Percentiles rank a stretch among this genome's conserved stretches.
phyloP scores from a whole-genome alignment of 2,797 vertebrate species.

The Sciurus carolinensis region DNA sequence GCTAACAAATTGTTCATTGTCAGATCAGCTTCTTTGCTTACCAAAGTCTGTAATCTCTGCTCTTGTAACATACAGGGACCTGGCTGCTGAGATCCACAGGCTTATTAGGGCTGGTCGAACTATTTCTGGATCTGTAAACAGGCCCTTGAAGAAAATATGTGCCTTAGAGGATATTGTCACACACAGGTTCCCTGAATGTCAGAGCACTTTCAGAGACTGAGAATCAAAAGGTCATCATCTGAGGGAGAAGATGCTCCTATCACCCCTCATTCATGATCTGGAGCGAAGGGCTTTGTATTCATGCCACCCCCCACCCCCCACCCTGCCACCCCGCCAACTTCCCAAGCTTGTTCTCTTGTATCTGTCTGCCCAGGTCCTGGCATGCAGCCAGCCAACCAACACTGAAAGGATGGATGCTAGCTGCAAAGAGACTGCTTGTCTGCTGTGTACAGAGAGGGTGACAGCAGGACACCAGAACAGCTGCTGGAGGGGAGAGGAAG shows the following conservation, averaged over 20 bases:
- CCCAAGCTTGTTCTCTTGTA: slow-evolving; percentile 48
- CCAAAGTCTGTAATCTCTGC: neutral
- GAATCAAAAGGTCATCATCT: neutral
- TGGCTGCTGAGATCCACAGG: neutral
- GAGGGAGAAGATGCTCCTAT: slow-evolving; percentile 18
- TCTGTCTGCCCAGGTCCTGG: slow-evolving; percentile 40
- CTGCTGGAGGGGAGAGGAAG: slow-evolving; percentile 57
- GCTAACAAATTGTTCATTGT: fast-evolving
- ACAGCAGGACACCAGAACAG: slow-evolving; percentile 5
- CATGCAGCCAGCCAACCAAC: slow-evolving; percentile 40
- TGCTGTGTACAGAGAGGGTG: neutral
- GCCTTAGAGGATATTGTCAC: neutral
- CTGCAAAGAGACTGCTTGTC: slow-evolving; percentile 34
- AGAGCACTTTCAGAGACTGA: neutral
- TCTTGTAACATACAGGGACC: neutral
- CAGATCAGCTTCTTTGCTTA: neutral
- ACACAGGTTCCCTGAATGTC: neutral
- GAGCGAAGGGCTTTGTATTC: slow-evolving; percentile 19
- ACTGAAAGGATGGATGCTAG: neutral
- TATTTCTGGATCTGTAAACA: neutral
- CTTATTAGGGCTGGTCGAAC: neutral
- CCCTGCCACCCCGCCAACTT: slow-evolving; percentile 1
- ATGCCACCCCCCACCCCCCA: neutral
- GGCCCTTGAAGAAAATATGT: neutral
- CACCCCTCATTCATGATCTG: neutral